Evolutionary conservation across 2,113 vertebrate species (phyloP).

Genomic region (Pavo muticus): DNA sequence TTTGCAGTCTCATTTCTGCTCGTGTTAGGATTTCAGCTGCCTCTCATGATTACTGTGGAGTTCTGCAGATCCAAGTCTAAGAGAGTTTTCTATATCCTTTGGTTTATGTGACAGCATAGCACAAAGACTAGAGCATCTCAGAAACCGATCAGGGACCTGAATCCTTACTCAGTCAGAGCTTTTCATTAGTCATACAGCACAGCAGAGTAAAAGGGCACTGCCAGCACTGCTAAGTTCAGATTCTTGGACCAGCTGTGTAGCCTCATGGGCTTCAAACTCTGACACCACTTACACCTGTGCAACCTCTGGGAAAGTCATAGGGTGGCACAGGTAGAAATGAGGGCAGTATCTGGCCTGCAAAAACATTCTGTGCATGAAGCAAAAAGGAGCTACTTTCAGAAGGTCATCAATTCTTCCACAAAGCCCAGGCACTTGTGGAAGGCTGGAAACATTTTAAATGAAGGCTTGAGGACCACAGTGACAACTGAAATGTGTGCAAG

Average conservation of each 20-base stretch:
- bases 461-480: background rate
- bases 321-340: background rate
- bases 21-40: background rate
- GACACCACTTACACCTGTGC: background rate
- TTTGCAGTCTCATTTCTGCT: conserved; percentile 46
- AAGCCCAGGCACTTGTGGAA: background rate
- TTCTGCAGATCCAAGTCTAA: background rate
- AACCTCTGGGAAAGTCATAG: background rate
- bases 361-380: background rate
- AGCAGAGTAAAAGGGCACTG: background rate
- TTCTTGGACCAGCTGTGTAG: background rate
- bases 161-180: background rate
- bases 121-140: background rate
- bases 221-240: background rate
- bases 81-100: background rate
- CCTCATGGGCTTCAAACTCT: conserved; percentile 5
- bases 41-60: background rate
- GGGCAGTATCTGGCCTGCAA: background rate
- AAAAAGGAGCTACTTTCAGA: background rate
- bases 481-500: background rate
- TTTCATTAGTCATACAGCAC: background rate
- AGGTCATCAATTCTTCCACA: background rate
- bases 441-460: background rate
- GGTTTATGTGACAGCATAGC: background rate
- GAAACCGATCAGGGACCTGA: background rate